phyloP scores from a whole-genome alignment of 2,888 invertebrate species.

The Automeris io region DNA sequence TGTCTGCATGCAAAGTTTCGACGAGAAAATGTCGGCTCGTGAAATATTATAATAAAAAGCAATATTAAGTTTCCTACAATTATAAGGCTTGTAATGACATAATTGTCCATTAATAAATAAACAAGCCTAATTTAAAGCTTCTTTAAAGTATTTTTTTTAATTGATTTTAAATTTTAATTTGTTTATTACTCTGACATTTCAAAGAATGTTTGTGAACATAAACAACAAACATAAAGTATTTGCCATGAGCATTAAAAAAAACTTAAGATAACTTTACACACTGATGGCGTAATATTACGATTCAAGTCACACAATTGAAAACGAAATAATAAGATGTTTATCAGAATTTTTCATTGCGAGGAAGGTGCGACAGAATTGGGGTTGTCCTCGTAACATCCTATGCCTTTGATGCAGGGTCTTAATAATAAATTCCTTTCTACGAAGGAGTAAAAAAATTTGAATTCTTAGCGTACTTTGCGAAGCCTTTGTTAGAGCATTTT shows the following conservation, averaged over 20 bases:
- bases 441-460: slow-evolving; percentile 65
- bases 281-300: not conserved
- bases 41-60: no score
- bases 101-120: no score
- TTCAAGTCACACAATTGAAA: slow-evolving; percentile 31
- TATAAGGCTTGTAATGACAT: no score
- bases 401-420: slow-evolving; percentile 52
- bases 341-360: slow-evolving; percentile 46
- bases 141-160: slow-evolving; percentile 46
- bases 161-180: slow-evolving; percentile 45
- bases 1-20: no score
- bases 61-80: slow-evolving; percentile 65
- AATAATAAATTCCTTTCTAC: slow-evolving; percentile 68
- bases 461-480: slow-evolving; percentile 55
- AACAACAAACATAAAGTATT: no score
- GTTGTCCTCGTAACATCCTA: slow-evolving; percentile 51
- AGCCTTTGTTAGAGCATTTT: slow-evolving; percentile 53
- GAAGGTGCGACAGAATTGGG: slow-evolving; percentile 45
- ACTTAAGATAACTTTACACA: no score
- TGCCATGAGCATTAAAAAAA: no score
- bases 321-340: slow-evolving; percentile 37
- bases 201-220: no score
- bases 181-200: no score
- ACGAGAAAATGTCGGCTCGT: no score
- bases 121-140: no score